Percentiles rank a stretch among this genome's conserved stretches.
Evolutionary conservation across 2,113 vertebrate genomes (phyloP).

Genomic region (Colius striatus): DNA sequence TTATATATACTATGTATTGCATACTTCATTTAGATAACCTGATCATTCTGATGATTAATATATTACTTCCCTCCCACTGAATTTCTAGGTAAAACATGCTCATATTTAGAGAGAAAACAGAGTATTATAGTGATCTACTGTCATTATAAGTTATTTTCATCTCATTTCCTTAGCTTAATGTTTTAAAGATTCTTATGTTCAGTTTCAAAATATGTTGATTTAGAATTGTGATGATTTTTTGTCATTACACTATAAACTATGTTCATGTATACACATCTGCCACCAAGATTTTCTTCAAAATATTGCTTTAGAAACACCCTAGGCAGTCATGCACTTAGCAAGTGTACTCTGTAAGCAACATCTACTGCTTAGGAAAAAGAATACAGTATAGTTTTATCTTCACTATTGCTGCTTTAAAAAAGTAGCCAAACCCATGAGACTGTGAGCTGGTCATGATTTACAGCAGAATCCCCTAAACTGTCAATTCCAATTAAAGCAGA

Average conservation of each 20-base stretch:
- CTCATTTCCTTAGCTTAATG: background rate
- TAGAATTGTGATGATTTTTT: background rate
- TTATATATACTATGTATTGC: background rate
- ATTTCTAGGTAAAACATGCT: background rate
- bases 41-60: background rate
- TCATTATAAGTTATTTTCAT: background rate
- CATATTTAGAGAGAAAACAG: background rate
- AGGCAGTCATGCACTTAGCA: background rate
- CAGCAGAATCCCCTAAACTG: background rate
- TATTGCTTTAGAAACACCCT: background rate
- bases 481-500: background rate
- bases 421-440: background rate
- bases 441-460: background rate
- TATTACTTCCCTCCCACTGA: background rate
- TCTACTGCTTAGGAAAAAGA: background rate
- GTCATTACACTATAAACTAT: background rate
- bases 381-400: background rate
- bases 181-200: background rate
- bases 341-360: background rate
- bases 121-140: background rate
- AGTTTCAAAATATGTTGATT: background rate
- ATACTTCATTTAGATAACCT: background rate
- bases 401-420: background rate
- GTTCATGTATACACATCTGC: background rate
- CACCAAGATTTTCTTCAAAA: background rate